Evolutionary conservation across 2,113 vertebrate genomes (phyloP), one percentile per base, ranked within the genome.

Genomic region (Hyla sarda): DNA sequence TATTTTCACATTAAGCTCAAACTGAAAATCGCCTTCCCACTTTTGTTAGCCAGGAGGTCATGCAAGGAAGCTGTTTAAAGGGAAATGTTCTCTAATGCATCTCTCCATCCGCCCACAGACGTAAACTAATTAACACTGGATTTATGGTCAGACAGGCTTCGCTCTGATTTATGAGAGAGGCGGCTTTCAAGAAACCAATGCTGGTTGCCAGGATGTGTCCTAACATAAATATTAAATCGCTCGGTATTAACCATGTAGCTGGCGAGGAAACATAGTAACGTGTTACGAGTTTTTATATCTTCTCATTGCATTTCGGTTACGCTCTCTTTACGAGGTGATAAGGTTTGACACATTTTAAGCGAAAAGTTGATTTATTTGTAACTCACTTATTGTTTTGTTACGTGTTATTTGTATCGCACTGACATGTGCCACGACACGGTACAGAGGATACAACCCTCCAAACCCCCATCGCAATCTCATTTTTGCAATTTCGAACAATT

Each of bases 81-180:
- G 80, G 80, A 71, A 82, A 48, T 67, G 28, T 69, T 50, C 80
- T 50, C 60, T 71, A 50, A 71, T 82, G 45, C 80, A 69, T 82
- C 80, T 82, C 10, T 71, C 78, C 78, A 81, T 62, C 78, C 58
- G 78, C 80, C 60, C 80, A 82, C 80, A 69, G 60, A 67, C 25
- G 41, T 71, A 82, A 82, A 82, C 60, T 69, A 71, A 82, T 82
- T 82, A 82, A 82, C 47, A 48, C 30, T 50, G 80, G 80, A 82
- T 82, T 82, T 82, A 82, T 71, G 60, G 48, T 69, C 41, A 32
- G 19, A 62, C 37, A 62, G 45, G 80, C 80, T 82, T 62, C 67
- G 48, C 80, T 69, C 67, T 82, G 80, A 82, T 82, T 82, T 82
- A 71, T 82, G 80, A 82, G 62, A 82, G 62, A 82, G 62, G 62